phyloP scores from a whole-genome alignment of 2,797 vertebrate species.

The Sylvia borin region DNA sequence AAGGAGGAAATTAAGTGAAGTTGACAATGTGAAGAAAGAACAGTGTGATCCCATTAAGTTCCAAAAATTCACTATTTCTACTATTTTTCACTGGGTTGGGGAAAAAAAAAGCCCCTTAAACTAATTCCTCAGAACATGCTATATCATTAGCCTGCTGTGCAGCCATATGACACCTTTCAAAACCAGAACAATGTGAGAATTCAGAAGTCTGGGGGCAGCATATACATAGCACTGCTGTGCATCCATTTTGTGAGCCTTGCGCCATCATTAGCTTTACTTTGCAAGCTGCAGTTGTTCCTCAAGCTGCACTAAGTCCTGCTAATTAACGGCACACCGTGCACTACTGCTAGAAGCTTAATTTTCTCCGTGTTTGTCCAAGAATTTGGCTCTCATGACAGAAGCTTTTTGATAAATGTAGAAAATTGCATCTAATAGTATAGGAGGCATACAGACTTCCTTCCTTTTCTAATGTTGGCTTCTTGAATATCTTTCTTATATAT shows the following conservation, averaged over 20 bases:
- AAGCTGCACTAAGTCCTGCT: background rate
- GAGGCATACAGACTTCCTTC: background rate
- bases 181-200: conserved; percentile 55
- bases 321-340: background rate
- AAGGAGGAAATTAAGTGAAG: conserved; percentile 74
- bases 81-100: conserved; percentile 55
- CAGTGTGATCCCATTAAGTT: conserved; percentile 77
- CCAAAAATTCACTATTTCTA: conserved; percentile 68
- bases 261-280: background rate
- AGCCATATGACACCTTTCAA: conserved; percentile 71
- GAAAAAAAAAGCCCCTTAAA: conserved; percentile 32
- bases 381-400: background rate
- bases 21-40: conserved; percentile 80
- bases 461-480: background rate
- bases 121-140: conserved; percentile 66
- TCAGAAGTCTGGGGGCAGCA: conserved; percentile 33
- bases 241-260: background rate
- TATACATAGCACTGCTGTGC: background rate
- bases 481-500: background rate
- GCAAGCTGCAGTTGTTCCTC: background rate
- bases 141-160: conserved; percentile 72
- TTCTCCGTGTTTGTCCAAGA: background rate
- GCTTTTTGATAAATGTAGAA: conserved; percentile 22
- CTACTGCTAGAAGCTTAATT: background rate
- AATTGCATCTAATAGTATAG: background rate